These are phyloP conservation scores for Nymphalis io DNA, from an alignment of 1,140 invertebrate species.

Conservation along the genomic window DNA sequence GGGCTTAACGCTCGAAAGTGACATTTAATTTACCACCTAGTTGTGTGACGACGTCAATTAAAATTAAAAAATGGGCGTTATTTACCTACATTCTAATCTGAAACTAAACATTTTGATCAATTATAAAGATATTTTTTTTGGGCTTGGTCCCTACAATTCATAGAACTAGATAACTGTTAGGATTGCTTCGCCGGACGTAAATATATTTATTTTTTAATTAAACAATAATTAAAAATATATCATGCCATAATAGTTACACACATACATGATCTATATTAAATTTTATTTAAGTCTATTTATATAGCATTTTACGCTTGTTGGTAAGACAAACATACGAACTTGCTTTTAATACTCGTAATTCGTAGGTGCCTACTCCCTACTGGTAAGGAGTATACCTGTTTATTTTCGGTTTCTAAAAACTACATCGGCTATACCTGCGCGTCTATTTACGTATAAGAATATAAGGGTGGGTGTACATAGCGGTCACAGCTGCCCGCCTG, in stretches of 20 bases:
- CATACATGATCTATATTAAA: too few species aligned
- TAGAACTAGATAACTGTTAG: too few species aligned
- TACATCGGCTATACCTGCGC: slow-evolving; percentile 35
- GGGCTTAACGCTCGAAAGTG: slow-evolving; percentile 45
- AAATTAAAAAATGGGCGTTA: slow-evolving; percentile 26
- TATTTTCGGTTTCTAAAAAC: slow-evolving; percentile 12
- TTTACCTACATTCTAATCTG: slow-evolving; percentile 8
- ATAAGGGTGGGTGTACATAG: slow-evolving; percentile 50
- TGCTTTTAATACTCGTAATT: too few species aligned
- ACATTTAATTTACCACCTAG: slow-evolving; percentile 44
- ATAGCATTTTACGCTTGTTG: too few species aligned
- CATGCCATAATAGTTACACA: too few species aligned
- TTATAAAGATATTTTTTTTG: background rate
- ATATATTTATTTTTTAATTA: too few species aligned
- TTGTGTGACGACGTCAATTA: slow-evolving; percentile 35
- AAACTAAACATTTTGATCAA: slow-evolving; percentile 1
- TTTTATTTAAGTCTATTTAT: background rate
- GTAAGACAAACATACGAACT: too few species aligned
- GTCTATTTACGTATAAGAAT: slow-evolving; percentile 33
- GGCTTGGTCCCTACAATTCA: too few species aligned
- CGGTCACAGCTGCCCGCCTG: slow-evolving; percentile 62
- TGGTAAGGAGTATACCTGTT: background rate
- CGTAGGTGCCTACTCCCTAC: too few species aligned
- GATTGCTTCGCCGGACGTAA: too few species aligned
- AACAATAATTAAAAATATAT: too few species aligned